Base-by-base conservation (phyloP, 2,113 vertebrate species). In the Lethenteron camtschaticum region DNA sequence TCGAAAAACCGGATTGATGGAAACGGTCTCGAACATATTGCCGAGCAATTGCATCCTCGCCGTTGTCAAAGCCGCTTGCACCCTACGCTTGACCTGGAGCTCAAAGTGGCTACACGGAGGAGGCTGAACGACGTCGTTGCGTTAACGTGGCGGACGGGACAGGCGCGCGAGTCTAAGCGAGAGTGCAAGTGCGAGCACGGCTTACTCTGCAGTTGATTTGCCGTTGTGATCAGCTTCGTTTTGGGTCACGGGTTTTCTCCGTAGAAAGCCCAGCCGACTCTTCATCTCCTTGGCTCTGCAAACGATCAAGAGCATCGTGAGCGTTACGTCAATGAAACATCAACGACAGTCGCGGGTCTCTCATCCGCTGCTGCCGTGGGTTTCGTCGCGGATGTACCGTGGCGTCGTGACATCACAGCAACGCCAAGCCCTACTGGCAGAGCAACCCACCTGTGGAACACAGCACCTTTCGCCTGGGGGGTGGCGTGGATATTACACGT, bases 231-330 rank as follows among this genome's bases (percentile, higher is more conserved):
- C 24, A n/a, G 24, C 24, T 66, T 66, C n/a, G 63, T 24, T 24
- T 16, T 24, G 63, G n/a, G 63, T 66, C 63, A 16, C 24, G 63
- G 63, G n/a, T 24, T 66, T 66, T 24, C 63, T 16, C 63, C n/a
- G 63, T 24, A 9, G 8, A 66, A 66, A 66, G 9, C n/a, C 63
- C 63, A 66, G 63, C n/a, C 63, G 63, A 24, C 24, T 66, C 63
- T 66, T 66, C 63, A 66, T 66, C 24, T 24, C 63, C 10, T 66
- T 66, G n/a, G 63, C 63, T 66, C 63, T 66, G 63, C 10, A 24
- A 66, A 24, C 63, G 24, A 66, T n/a, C 24, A 66, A 66, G 24
- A 66, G 41, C 41, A 8, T 16, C 63, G 10, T 13, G 59, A 14
- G 59, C 59, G 16, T 18, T 63, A 9, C 24, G 63, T n/a, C 24